Base-by-base conservation (phyloP, 2,797 vertebrate species). In the Acestrorhynchus altus region DNA sequence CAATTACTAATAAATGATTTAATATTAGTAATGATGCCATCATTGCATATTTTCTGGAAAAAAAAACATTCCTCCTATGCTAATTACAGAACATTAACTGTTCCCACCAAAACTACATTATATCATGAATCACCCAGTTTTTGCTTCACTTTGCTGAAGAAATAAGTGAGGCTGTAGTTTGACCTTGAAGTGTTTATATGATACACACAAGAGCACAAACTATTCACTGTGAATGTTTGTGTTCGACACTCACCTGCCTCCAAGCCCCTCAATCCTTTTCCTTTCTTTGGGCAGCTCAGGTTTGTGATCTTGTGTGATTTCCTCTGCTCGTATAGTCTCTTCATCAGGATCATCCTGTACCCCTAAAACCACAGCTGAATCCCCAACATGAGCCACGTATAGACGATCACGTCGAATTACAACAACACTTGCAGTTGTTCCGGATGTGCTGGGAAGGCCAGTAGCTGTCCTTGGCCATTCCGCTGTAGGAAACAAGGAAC, bases 381-480 rank as follows among this genome's bases (percentile, higher is more conserved):
- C 97, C 0, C 97, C 97, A 11, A 99, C 97, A 0, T 99, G 97
- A 4, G 97, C 97, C 82, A 99, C 97, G 15, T 95, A 98, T 94
- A 99, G 96, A 81, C 95, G 96, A 63, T 95, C 93, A 31, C 96
- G 96, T 0, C 97, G 90, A 83, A 99, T 96, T 59, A 99, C 95
- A 4, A 98, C 96, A 39, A 98, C 94, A 0, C 96, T 98, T 77
- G 97, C 97, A 8, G 97, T 99, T 59, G 97, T 99, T 60, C 97
- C 97, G 0, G 97, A 98, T 0, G 97, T 99, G 89, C 97, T 98
- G 0, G 97, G 97, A 46, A 98, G 95, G 10, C 97, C 97, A 0
- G 96, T 99, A 64, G 97, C 95, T 0, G 97, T 98, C 90, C 97
- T 98, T 1, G 97, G 97, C 97, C 97, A 99, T 84, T 99, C 97